Base-by-base conservation (phyloP, 2,797 vertebrate species). In the Sebastes minor region DNA sequence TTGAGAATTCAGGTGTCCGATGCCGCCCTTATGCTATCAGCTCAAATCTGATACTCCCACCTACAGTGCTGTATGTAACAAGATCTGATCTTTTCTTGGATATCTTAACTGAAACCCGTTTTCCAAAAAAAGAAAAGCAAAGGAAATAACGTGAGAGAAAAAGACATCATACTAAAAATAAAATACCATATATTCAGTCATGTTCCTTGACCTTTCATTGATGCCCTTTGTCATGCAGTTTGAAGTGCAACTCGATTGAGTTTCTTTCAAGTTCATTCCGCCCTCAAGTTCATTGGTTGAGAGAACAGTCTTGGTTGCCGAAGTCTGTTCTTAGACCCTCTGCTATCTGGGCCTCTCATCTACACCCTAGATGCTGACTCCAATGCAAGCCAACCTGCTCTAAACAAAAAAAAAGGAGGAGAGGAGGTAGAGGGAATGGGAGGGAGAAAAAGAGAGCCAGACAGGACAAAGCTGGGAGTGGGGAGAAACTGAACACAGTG, bases 401-500 rank as follows among this genome's bases (percentile, higher is more conserved):
- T 49, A 84, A 91, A 94, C 90, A 83, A 87, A 81, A 83, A 87
- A 81, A 61, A 79, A 63, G n/a, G 56, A 87, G 75, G 52, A 75
- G 76, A 82, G 33, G 85, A 83, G 82, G 81, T 82, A 84, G 81
- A 78, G 71, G 88, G 89, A 89, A 89, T 46, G 56, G 66, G 83
- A 89, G 92, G 69, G 84, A 80, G 78, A 88, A 83, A 92, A 86
- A 84, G 61, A 83, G 92, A 83, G 85, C 14, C 81, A 87, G 86
- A 82, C 76, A 88, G 90, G 89, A 96, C 95, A 96, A 96, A 95
- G 94, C 92, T 88, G 86, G 89, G 91, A 93, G 93, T 90, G 90
- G 90, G 89, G 91, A 90, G 91, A 90, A 89, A 94, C 81, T 84
- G 95, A 95, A 96, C 95, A 96, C 95, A 95, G 96, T 93, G 89